Base-by-base conservation (phyloP, 1,140 invertebrate genomes). In the Gerris buenoi region DNA sequence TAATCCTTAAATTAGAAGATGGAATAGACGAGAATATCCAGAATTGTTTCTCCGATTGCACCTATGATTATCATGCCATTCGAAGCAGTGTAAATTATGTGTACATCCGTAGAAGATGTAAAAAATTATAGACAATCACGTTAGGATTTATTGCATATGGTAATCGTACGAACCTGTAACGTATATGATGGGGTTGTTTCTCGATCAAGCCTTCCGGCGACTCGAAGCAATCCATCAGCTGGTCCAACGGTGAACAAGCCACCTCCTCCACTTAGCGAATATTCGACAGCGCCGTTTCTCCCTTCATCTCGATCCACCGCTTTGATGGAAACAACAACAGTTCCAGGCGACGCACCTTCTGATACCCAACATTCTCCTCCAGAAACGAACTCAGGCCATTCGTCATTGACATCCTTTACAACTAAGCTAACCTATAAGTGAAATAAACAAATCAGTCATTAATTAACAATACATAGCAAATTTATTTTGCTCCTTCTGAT, bases 251-350 rank as follows among this genome's bases (percentile, higher is more conserved):
- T 85, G 79, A 97, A 97, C 59, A 84, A 82, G 64, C 82, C 79
- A 59, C 77, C n/a, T 82, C 74, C 72, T 1, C 77, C 75, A 2
- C 75, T 72, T 67, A 97, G 80, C 61, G 83, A 85, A 76, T 96
- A 98, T 74, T 94, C 90, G 18, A 97, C 86, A 76, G 95, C 91
- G 62, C 91, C 89, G 79, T 98, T 98, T 67, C 88, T 81, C 13
- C 92, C 95, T 78, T 94, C 91, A 79, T 98, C 96, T 69, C 85
- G 84, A 77, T 98, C 96, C 13, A 88, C 78, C 0, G 95, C 95
- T 76, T 92, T 91, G 56, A 98, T 85, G 1, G 87, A 88, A 83
- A 93, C 89, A 13, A 97, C 86, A 15, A 95, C 86, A 2, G 91
- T 92, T 75, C 95, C 95, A 26, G 86, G 74, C n/a, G 90, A 86